Evolutionary conservation across 2,797 vertebrate species (phyloP), one percentile per base, ranked within the genome.

Genomic region (Fistularia commersonii): DNA sequence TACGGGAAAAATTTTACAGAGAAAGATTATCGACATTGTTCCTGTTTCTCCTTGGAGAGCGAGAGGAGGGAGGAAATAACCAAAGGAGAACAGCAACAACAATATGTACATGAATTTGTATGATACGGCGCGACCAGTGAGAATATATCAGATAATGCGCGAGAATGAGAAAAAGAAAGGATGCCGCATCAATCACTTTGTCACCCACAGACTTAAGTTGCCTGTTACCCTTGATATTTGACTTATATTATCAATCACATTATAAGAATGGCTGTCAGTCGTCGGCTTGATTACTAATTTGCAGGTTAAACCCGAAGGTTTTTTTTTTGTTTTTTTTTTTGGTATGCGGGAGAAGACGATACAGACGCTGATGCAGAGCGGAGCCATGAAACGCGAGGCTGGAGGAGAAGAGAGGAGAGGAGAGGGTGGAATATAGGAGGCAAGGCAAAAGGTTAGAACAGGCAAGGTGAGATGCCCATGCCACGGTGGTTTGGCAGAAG

Each of bases 401-500:
- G 23, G 23, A 23, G 23, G n/a, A n/a, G n/a, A n/a, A n/a, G 0
- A 45, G 8, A 14, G 8, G 9, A 32, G 8, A 12, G 3, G 33
- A 8, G 23, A 23, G 23, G 23, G 2, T 23, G 23, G 23, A 23
- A 4, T 33, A 44, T 23, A 23, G 14, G 8, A 35, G 38, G 6
- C 15, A 48, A 54, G 38, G 58, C 51, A 49, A 34, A 68, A 57
- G 61, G 66, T 48, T 49, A 44, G 49, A 74, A 64, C 54, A 55
- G 23, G 59, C 8, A 47, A 60, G 64, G 57, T 76, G 66, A 74
- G 48, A 45, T 12, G 11, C 54, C 62, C 54, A 49, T 74, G 67
- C 72, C 77, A 71, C 43, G 57, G 69, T 81, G 78, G 74, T 85
- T 85, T 77, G 79, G 65, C 67, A 32, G 77, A 23, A 84, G 70